phyloP scores from a whole-genome alignment of 2,113 vertebrate genomes.

The Lasiurus cinereus region DNA sequence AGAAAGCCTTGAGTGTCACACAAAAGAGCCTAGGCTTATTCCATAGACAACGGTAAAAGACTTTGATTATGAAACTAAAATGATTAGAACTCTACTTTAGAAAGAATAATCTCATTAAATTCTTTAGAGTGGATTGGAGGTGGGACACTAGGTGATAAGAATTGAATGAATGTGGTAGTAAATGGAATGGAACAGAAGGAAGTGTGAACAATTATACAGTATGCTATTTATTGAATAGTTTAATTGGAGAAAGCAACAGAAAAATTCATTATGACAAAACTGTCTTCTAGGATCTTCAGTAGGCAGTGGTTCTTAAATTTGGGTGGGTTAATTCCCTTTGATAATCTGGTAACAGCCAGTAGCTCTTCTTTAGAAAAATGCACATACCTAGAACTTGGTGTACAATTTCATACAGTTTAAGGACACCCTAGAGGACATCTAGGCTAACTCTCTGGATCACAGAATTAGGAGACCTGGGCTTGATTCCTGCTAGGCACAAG shows the following conservation, averaged over 20 bases:
- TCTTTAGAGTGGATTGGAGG: conserved; percentile 14
- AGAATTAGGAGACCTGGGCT: background rate
- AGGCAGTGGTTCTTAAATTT: conserved; percentile 22
- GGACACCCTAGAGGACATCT: background rate
- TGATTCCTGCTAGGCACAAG: background rate
- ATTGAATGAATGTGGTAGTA: background rate
- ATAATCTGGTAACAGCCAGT: background rate
- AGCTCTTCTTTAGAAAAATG: background rate
- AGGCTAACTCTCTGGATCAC: background rate
- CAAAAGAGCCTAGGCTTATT: background rate
- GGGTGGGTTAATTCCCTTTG: background rate
- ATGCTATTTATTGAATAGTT: conserved; percentile 19
- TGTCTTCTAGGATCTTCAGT: background rate
- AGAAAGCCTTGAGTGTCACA: background rate
- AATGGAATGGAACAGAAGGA: background rate
- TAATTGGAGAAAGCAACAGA: conserved; percentile 33
- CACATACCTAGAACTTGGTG: background rate
- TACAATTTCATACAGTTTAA: background rate
- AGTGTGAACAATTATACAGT: background rate
- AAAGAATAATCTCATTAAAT: conserved; percentile 40
- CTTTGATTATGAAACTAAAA: background rate
- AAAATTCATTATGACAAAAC: conserved; percentile 4
- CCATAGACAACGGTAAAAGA: background rate
- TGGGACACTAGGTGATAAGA: background rate
- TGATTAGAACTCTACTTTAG: conserved; percentile 35